A percentile compares a stretch with the other conserved stretches of the same genome.
These are phyloP conservation scores for Thalassarche chlororhynchos DNA, from an alignment of 2,113 vertebrate genomes.

Conservation along the genomic window DNA sequence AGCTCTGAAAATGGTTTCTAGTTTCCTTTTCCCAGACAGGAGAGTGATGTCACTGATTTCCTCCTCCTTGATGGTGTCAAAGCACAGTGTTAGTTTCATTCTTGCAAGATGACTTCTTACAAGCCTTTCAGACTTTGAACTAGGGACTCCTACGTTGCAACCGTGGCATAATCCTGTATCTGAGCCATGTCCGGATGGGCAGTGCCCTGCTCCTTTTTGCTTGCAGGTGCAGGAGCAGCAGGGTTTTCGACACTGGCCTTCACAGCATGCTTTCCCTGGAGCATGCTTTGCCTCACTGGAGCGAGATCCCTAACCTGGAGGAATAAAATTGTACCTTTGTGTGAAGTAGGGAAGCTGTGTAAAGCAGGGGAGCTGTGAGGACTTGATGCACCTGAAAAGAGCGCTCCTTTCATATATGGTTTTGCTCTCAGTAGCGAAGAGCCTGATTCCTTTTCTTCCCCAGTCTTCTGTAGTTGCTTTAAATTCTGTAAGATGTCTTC, in stretches of 20 bases:
- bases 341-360: neutral
- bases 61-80: neutral
- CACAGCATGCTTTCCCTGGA: neutral
- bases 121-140: neutral
- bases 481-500: neutral
- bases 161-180: neutral
- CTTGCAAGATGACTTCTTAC: neutral
- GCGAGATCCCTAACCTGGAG: neutral
- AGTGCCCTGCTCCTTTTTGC: neutral
- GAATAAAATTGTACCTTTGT: neutral
- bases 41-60: neutral
- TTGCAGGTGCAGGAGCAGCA: neutral
- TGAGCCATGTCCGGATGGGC: neutral
- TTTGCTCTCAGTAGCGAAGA: neutral
- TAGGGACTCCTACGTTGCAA: fast-evolving
- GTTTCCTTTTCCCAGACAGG: neutral
- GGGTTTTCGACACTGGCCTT: neutral
- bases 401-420: neutral
- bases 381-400: neutral
- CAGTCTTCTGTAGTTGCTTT: neutral
- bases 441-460: neutral
- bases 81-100: neutral
- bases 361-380: neutral
- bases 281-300: neutral
- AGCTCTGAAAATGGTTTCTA: neutral